These are phyloP conservation scores for Polia nebulosa DNA, from an alignment of 2,888 invertebrate genomes.

Conservation along the genomic window DNA sequence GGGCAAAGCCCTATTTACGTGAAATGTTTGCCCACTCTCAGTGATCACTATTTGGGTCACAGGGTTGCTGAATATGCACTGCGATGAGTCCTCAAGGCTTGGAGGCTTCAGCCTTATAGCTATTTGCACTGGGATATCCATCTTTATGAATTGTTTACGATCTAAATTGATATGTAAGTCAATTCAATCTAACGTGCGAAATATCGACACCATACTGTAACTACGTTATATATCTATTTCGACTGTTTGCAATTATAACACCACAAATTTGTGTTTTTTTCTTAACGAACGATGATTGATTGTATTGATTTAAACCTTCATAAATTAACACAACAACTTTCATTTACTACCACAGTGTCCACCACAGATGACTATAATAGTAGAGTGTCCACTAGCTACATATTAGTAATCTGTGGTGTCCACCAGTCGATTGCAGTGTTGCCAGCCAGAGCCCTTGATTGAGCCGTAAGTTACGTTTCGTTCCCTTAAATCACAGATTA, in stretches of 20 bases:
- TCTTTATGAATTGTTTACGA: constrained; percentile 70
- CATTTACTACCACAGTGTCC: background rate
- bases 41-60: constrained; percentile 91
- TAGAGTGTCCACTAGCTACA: too few species aligned
- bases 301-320: constrained; percentile 5
- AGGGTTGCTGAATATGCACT: constrained; percentile 91
- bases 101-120: constrained; percentile 93
- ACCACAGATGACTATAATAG: too few species aligned
- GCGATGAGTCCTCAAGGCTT: constrained; percentile 89
- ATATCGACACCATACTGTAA: constrained; percentile 8
- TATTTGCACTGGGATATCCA: constrained; percentile 94
- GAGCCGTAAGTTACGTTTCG: too few species aligned
- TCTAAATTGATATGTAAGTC: background rate
- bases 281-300: background rate
- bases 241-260: background rate
- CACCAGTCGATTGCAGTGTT: too few species aligned
- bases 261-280: background rate
- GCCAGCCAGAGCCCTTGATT: too few species aligned
- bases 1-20: constrained; percentile 89
- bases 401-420: too few species aligned
- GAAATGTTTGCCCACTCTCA: constrained; percentile 91
- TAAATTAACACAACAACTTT: constrained; percentile 20
- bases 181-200: background rate
- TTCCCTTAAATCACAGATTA: too few species aligned
- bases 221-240: background rate